A percentile compares a stretch with the other conserved stretches of the same genome.
Evolutionary conservation across 2,888 invertebrate species (phyloP).

Genomic region (Protodeltote pygarga): DNA sequence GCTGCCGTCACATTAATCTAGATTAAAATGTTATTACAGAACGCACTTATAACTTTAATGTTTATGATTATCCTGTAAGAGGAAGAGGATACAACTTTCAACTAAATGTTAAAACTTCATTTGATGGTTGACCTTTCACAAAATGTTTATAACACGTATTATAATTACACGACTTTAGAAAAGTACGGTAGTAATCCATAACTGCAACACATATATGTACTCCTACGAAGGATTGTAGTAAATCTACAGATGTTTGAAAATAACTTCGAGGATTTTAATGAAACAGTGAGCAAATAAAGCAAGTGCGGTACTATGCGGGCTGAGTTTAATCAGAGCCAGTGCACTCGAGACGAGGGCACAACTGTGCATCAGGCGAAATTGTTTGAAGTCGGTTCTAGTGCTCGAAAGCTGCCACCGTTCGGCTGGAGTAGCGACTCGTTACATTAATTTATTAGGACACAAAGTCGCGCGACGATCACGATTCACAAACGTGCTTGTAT

Average conservation of each 20-base stretch:
- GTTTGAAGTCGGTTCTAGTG: slow-evolving; percentile 67
- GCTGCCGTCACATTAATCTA: slow-evolving; percentile 49
- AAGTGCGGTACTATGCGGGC: slow-evolving; percentile 44
- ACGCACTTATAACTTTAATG: slow-evolving; percentile 11
- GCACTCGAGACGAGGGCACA: slow-evolving; percentile 66
- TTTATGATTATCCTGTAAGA: slow-evolving; percentile 7
- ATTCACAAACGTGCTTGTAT: slow-evolving; percentile 29
- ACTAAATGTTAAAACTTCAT: not conserved
- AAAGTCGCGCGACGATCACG: slow-evolving; percentile 25
- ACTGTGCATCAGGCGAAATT: slow-evolving; percentile 67
- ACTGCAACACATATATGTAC: slow-evolving; percentile 14
- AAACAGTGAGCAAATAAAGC: slow-evolving; percentile 63
- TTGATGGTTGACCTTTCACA: too few relatives aligned
- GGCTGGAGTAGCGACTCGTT: slow-evolving; percentile 29
- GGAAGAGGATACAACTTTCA: not conserved
- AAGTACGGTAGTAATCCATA: slow-evolving; percentile 6
- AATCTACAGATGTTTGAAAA: slow-evolving; percentile 33
- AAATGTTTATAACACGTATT: too few relatives aligned
- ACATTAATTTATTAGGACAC: slow-evolving; percentile 38
- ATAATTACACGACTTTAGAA: too few relatives aligned
- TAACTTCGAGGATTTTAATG: slow-evolving; percentile 46
- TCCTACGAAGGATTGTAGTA: slow-evolving; percentile 26
- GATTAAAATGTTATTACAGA: slow-evolving; percentile 26
- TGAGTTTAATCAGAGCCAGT: slow-evolving; percentile 75
- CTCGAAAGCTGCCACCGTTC: slow-evolving; percentile 35